Conservation (phyloP, 2,113 vertebrate species). For the Agelaius tricolor region DNA sequence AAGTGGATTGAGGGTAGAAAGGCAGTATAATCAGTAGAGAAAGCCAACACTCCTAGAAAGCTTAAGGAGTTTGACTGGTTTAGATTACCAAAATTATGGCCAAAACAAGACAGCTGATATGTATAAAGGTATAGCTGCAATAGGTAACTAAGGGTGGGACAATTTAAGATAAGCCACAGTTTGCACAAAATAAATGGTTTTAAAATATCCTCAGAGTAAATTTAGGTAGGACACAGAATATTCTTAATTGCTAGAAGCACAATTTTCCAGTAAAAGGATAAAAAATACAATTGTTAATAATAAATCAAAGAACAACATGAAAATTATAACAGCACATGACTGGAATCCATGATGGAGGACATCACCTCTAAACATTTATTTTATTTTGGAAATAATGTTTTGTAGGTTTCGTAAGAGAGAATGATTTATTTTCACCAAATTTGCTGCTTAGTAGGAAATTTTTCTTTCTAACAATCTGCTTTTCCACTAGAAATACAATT, state of each 20-base stretch:
- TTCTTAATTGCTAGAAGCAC: neutral
- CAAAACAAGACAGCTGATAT: neutral
- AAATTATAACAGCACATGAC: neutral
- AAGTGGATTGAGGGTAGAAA: neutral
- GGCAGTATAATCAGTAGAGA: neutral
- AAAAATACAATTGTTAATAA: neutral
- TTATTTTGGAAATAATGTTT: neutral
- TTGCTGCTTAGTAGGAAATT: neutral
- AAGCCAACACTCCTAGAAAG: neutral
- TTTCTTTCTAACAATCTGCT: neutral
- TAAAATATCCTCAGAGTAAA: neutral
- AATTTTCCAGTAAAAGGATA: neutral
- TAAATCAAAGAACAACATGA: neutral
- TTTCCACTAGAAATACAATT: neutral
- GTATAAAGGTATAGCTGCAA: neutral
- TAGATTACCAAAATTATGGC: neutral
- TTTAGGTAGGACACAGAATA: neutral
- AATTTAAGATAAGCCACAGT: neutral
- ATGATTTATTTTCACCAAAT: neutral
- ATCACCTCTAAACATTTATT: neutral
- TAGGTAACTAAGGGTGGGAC: neutral
- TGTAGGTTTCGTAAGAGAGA: neutral
- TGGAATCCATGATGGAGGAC: neutral
- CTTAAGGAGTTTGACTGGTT: neutral
- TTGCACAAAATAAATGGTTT: neutral